Conservation (phyloP, 1,140 invertebrate species). For the Archegozetes longisetosus region DNA sequence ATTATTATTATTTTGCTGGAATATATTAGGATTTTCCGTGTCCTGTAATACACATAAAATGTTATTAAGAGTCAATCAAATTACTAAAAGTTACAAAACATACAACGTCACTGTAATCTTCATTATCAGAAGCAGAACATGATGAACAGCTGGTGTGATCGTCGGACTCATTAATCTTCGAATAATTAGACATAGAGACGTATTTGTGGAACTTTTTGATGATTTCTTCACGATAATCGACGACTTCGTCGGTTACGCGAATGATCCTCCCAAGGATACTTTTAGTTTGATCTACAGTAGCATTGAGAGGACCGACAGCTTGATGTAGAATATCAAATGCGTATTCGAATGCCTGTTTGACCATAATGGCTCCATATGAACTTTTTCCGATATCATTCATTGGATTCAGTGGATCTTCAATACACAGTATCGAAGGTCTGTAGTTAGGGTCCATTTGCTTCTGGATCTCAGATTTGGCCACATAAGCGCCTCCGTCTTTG, state of each 20-base stretch:
- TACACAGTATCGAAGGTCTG: conserved; percentile 78
- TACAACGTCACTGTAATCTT: neutral
- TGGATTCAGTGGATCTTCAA: conserved; percentile 79
- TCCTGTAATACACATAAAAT: neutral
- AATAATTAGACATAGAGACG: neutral
- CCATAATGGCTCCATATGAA: conserved; percentile 74
- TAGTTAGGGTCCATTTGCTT: conserved; percentile 76
- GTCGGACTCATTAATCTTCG: neutral
- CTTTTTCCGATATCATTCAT: conserved; percentile 86
- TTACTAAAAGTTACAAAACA: neutral
- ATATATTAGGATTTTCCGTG: neutral
- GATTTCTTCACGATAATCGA: conserved; percentile 57
- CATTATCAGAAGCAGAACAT: neutral
- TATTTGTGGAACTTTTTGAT: conserved; percentile 22
- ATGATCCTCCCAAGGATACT: conserved; percentile 72
- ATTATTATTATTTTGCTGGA: neutral
- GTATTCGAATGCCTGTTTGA: conserved; percentile 88
- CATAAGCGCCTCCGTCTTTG: conserved; percentile 81
- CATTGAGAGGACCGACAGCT: conserved; percentile 39
- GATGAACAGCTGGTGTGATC: neutral
- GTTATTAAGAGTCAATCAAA: neutral
- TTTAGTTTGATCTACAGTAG: conserved; percentile 13
- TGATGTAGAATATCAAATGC: conserved; percentile 70
- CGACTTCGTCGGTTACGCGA: conserved; percentile 79
- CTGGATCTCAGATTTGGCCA: conserved; percentile 83